Evolutionary conservation across 2,113 vertebrate genomes (phyloP).

Genomic region (Neodontobutis hainanensis): DNA sequence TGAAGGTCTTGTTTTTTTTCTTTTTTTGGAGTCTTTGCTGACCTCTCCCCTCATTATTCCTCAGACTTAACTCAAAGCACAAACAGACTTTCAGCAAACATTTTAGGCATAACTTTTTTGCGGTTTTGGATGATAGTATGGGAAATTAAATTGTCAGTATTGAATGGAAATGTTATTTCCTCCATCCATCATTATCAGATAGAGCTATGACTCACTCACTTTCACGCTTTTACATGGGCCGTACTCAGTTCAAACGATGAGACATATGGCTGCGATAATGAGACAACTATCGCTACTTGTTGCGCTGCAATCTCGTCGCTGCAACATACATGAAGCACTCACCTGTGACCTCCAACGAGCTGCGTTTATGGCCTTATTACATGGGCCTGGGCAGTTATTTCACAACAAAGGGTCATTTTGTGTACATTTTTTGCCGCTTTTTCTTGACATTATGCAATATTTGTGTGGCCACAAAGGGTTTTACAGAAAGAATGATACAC

Average conservation of each 20-base stretch:
- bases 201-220: neutral
- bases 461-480: neutral
- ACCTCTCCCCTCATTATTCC: no score
- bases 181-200: neutral
- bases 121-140: no score
- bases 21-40: no score
- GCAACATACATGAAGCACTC: neutral
- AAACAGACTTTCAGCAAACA: no score
- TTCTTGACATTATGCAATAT: neutral
- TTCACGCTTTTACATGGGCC: neutral
- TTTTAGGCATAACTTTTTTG: no score
- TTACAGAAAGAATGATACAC: no score
- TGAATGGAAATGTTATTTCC: no score
- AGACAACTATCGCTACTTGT: neutral
- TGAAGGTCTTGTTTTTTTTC: no score
- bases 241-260: neutral
- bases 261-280: constrained; percentile 8
- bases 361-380: constrained; percentile 11
- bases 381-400: neutral
- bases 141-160: no score
- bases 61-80: no score
- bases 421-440: neutral
- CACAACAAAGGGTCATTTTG: neutral
- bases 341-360: neutral
- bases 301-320: neutral